Percentiles rank a stretch among this genome's conserved stretches.
These are phyloP conservation scores for Spisula subtruncata DNA, from an alignment of 2,888 invertebrate genomes.

Conservation along the genomic window DNA sequence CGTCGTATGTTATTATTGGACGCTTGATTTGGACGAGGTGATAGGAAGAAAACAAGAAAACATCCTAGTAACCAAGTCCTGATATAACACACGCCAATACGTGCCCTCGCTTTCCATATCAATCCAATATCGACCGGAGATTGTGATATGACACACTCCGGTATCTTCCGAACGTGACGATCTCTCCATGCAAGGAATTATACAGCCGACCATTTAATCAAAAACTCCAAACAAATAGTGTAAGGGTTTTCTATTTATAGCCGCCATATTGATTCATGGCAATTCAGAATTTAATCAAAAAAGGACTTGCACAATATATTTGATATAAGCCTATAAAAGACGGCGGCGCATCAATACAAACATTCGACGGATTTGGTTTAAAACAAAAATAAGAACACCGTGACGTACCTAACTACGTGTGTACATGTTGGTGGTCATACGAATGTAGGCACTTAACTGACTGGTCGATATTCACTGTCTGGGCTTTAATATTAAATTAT, in stretches of 20 bases:
- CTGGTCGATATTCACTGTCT: slow-evolving; percentile 22
- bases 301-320: not conserved
- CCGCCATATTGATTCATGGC: not conserved
- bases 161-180: slow-evolving; percentile 44
- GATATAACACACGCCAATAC: slow-evolving; percentile 37
- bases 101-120: slow-evolving; percentile 33
- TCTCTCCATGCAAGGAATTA: slow-evolving; percentile 23
- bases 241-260: not conserved
- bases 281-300: not conserved
- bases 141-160: slow-evolving; percentile 37
- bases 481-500: slow-evolving; percentile 12
- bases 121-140: slow-evolving; percentile 36
- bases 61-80: not conserved
- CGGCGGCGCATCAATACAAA: not conserved
- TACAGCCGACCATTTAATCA: slow-evolving; percentile 31
- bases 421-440: not conserved
- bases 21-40: not conserved
- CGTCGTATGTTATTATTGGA: not conserved
- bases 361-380: not conserved
- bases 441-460: not conserved
- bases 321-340: not conserved
- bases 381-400: not conserved
- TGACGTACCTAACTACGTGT: not conserved
- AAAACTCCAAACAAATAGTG: slow-evolving; percentile 32
- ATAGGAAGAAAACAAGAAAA: slow-evolving; percentile 1